These are phyloP conservation scores for Sycophila texana DNA, from an alignment of 2,888 invertebrate genomes.

Conservation along the genomic window DNA sequence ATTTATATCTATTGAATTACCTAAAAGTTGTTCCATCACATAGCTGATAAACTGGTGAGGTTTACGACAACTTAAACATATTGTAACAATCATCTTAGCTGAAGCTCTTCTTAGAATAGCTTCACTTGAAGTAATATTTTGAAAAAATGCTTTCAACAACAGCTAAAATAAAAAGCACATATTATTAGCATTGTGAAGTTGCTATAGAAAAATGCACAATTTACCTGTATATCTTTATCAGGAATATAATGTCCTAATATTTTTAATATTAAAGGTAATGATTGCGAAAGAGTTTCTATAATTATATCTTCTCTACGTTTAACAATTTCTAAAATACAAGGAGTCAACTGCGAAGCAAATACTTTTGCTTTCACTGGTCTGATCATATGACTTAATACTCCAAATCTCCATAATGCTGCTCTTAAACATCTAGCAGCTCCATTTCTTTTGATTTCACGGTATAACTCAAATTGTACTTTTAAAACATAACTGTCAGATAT, in stretches of 20 bases:
- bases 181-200: neutral
- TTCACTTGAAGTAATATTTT: slow-evolving; percentile 77
- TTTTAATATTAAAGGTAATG: slow-evolving; percentile 82
- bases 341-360: slow-evolving; percentile 85
- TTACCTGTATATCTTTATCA: slow-evolving; percentile 84
- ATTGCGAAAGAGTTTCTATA: slow-evolving; percentile 81
- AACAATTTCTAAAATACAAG: slow-evolving; percentile 84
- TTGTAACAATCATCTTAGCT: slow-evolving; percentile 86
- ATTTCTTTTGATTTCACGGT: slow-evolving; percentile 89
- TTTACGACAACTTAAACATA: slow-evolving; percentile 88
- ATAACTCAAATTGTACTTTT: slow-evolving; percentile 87
- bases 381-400: slow-evolving; percentile 85
- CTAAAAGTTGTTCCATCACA: slow-evolving; percentile 81
- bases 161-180: slow-evolving; percentile 70
- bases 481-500: slow-evolving; percentile 83
- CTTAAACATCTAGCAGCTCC: slow-evolving; percentile 83
- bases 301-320: slow-evolving; percentile 84
- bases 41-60: slow-evolving; percentile 80
- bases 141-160: slow-evolving; percentile 79
- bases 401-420: slow-evolving; percentile 87
- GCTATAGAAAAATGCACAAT: slow-evolving; percentile 3
- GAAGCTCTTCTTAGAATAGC: slow-evolving; percentile 89
- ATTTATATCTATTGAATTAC: slow-evolving; percentile 66
- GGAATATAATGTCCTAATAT: slow-evolving; percentile 83
- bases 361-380: slow-evolving; percentile 87